Percentiles rank a stretch among this genome's conserved stretches.
phyloP scores from a whole-genome alignment of 2,113 vertebrate genomes.

The Hyla sarda region DNA sequence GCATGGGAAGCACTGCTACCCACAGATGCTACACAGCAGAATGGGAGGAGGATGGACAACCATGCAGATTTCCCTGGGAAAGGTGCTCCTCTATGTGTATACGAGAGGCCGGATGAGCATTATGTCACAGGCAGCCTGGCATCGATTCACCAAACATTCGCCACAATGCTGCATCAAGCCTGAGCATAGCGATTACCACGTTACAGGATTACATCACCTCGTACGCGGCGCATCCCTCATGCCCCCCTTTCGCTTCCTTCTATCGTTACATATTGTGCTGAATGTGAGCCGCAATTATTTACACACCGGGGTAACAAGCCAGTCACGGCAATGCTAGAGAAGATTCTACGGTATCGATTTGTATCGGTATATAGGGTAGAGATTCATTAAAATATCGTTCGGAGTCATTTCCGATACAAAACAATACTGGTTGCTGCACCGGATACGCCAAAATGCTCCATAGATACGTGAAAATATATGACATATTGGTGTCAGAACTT shows the following conservation, averaged over 20 bases:
- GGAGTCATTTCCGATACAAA: no score
- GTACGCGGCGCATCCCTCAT: not conserved
- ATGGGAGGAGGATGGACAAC: slow-evolving; percentile 56
- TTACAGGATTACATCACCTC: slow-evolving; percentile 5
- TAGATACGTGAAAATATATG: no score
- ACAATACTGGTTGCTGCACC: no score
- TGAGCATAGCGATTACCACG: not conserved
- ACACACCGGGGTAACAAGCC: not conserved
- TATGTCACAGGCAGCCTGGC: slow-evolving; percentile 39
- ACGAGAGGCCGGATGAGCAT: not conserved
- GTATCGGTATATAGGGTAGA: no score
- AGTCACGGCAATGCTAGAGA: not conserved
- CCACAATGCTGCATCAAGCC: not conserved
- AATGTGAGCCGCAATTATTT: not conserved
- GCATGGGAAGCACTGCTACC: slow-evolving; percentile 46
- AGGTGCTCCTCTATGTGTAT: not conserved
- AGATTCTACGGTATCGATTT: not conserved
- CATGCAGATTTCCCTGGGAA: slow-evolving; percentile 52
- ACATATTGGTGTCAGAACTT: no score
- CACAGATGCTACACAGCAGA: slow-evolving; percentile 46
- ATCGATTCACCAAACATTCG: not conserved
- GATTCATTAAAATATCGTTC: no score
- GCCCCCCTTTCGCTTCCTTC: not conserved
- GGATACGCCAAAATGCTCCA: no score
- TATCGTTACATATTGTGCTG: not conserved